Base-by-base conservation (phyloP, 2,888 invertebrate genomes). In the Mylabris sibirica region DNA sequence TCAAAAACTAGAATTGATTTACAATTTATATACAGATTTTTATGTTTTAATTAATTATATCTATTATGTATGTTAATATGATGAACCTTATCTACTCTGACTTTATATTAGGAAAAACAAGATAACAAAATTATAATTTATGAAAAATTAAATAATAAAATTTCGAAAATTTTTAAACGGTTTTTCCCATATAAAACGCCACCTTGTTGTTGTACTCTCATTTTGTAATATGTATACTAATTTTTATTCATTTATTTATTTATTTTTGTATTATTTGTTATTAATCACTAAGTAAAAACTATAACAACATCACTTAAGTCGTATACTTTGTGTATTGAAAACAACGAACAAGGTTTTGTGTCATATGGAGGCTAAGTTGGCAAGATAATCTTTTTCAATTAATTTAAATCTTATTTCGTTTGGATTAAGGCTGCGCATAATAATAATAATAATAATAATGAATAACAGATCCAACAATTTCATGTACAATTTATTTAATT, bases 251-350 rank as follows among this genome's bases (percentile, higher is more conserved):
- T 44, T 44, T 1, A 3, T 38, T 38, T 2, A 38, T 44, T 44
- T 17, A 44, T 9, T 38, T 38, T 38, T 38, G 38, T 38, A 38
- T 38, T 38, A 38, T 38, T 38, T 12, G 11, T 44, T 44, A 44
- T 17, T 44, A 17, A 44, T 44, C n/a, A 44, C 44, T 44, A 44
- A 44, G 44, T 44, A 44, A 44, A 44, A 75, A 78, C 79, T 81
- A 80, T 78, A 75, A 44, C 78, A 81, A 80, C 81, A 82, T 82
- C 81, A 82, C 81, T 80, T 81, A 79, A 79, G 75, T 82, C 82
- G 82, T 82, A 82, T 82, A 83, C 82, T 76, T 80, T 70, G 77
- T 78, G 78, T 80, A 68, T 72, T 69, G 75, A 70, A 59, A 68
- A 64, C 66, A 61, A 60, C 66, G 63, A 38, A 63, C 38, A 22